Evolutionary conservation across 2,113 vertebrate species (phyloP), one percentile per base, ranked within the genome.

Genomic region (Calyptommatus sinebrachiatus): DNA sequence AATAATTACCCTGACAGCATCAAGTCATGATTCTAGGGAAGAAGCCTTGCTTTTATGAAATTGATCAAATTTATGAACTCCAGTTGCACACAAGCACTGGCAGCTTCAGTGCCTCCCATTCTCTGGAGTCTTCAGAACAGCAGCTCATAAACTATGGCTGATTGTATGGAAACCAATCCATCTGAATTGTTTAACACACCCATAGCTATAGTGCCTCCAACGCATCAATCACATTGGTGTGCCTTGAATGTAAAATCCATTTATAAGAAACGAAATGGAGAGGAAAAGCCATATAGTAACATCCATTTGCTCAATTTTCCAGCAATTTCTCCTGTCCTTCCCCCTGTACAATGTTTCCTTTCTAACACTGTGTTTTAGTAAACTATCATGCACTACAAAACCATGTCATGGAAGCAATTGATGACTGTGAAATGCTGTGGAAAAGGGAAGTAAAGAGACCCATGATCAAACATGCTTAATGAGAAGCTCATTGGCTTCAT

Each of bases 151-250:
- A 73, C 65, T 63, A n/a, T 53, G 10, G 28, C 71, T 74, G 53
- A 76, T 41, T 77, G 68, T 65, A 57, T 65, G 67, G 67, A 71
- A 76, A 76, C 31, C 66, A 65, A 76, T 70, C 72, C 79, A 75
- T 81, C 68, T 81, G 79, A 50, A 81, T 62, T 81, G 73, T 65
- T 76, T 81, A 75, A 62, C 41, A 70, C 57, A 81, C 41, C 21
- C 65, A 29, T 81, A 60, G 79, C 53, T 71, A 31, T 46, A 28
- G 53, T 7, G 2, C 2, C 53, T 66, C 69, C 79, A 66, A 60
- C 48, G 72, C 72, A 81, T 81, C 79, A 75, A 76, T 81, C 79
- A 81, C 72, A 29, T 60, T 61, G 50, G 35, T 81, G 53, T 81
- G 72, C 53, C 28, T 62, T 69, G 79, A 74, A 81, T 81, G 46